Evolutionary conservation across 2,797 vertebrate species (phyloP).

Genomic region (Pipistrellus pipistrellus): DNA sequence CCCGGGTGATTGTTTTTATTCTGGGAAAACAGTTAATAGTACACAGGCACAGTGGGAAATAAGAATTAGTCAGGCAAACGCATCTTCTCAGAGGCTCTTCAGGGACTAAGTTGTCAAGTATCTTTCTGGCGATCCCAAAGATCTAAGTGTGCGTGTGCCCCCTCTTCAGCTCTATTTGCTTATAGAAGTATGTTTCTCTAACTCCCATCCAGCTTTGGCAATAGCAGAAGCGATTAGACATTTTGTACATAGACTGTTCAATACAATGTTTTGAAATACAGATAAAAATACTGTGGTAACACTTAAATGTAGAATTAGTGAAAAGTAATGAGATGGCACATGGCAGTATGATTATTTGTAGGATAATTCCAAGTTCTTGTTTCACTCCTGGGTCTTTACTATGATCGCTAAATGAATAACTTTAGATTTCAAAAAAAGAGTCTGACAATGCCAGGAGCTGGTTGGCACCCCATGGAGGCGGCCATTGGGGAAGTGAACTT

Average conservation of each 20-base stretch:
- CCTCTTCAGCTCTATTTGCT: background rate
- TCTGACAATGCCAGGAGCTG: background rate
- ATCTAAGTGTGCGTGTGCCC: background rate
- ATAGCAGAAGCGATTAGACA: background rate
- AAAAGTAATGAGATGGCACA: background rate
- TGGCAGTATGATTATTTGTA: background rate
- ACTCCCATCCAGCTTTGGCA: background rate
- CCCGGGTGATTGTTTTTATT: constrained; percentile 53
- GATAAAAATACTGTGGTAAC: background rate
- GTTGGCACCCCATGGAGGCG: background rate
- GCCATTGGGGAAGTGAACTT: background rate
- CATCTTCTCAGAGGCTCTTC: constrained; percentile 25
- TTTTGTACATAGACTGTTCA: background rate
- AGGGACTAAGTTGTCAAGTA: constrained; percentile 31
- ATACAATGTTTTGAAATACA: background rate
- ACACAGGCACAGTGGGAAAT: constrained; percentile 43
- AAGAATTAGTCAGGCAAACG: constrained; percentile 9
- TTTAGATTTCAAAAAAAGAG: background rate
- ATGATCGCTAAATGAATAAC: background rate
- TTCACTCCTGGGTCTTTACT: background rate
- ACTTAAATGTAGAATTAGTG: background rate
- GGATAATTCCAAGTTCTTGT: background rate
- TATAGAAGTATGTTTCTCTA: background rate
- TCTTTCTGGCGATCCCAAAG: background rate
- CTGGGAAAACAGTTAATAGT: constrained; percentile 12